Percentiles rank a stretch among this genome's conserved stretches.
Conservation (phyloP, 2,888 invertebrate species). For the Rhyacophila evoluta region DNA sequence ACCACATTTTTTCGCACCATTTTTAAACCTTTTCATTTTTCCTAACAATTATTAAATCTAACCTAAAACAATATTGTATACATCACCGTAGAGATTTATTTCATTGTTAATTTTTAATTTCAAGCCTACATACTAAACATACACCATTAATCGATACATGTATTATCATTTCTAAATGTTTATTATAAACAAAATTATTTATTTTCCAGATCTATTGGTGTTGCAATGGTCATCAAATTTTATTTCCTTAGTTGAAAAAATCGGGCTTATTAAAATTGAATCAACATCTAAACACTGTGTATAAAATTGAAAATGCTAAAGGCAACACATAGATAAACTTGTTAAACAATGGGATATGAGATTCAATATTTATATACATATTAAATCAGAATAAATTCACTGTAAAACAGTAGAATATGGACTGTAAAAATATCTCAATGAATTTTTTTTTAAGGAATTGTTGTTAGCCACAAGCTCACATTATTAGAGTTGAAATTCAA, state of each 20-base stretch:
- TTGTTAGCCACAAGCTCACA: no score
- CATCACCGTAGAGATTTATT: constrained; percentile 45
- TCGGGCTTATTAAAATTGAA: neutral
- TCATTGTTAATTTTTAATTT: constrained; percentile 30
- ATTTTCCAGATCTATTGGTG: neutral
- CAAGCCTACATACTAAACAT: constrained; percentile 29
- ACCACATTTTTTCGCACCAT: constrained; percentile 29
- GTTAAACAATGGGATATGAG: neutral
- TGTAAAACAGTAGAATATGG: no score
- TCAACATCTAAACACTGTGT: neutral
- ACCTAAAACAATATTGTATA: constrained; percentile 46
- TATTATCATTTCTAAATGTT: neutral
- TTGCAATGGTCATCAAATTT: neutral
- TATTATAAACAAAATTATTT: neutral
- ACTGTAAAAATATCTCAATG: no score
- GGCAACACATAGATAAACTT: neutral
- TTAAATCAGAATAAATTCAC: no score
- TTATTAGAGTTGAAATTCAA: no score
- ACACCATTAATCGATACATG: neutral
- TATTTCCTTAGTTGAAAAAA: neutral
- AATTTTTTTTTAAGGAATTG: no score
- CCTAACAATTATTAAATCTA: constrained; percentile 40
- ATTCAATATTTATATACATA: no score
- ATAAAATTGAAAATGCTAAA: neutral
- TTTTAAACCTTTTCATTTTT: constrained; percentile 42